These are phyloP conservation scores for Pristionchus japonicus DNA, from an alignment of 2,888 invertebrate genomes.

Conservation along the genomic window DNA sequence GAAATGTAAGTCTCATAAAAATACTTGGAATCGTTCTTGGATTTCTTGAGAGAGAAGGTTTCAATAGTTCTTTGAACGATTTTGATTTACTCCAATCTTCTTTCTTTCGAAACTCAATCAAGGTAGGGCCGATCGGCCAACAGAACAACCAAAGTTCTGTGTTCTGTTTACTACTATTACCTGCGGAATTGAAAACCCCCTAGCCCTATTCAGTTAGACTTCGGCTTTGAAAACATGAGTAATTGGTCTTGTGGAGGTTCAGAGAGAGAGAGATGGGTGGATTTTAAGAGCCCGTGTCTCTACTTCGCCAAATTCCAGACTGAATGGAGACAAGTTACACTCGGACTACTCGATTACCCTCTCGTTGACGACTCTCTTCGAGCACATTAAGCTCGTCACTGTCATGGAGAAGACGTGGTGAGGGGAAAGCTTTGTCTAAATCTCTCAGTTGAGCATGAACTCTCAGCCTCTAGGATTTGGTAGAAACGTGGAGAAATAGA, in stretches of 20 bases:
- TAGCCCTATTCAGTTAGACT: background rate
- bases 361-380: slow-evolving; percentile 37
- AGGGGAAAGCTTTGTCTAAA: too few species aligned
- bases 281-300: background rate
- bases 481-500: too few species aligned
- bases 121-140: background rate
- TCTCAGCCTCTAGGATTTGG: too few species aligned
- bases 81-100: background rate
- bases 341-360: slow-evolving; percentile 42
- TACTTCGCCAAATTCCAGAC: slow-evolving; percentile 26
- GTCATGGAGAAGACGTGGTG: slow-evolving; percentile 28
- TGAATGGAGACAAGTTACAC: slow-evolving; percentile 34
- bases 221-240: background rate
- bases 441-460: too few species aligned
- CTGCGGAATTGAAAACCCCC: background rate
- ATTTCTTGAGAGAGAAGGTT: too few species aligned
- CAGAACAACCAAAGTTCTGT: background rate
- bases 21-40: background rate
- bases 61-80: too few species aligned
- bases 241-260: background rate
- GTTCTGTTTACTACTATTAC: background rate
- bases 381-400: slow-evolving; percentile 39
- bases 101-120: background rate
- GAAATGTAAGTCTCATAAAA: slow-evolving; percentile 31
- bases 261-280: background rate